Conservation (phyloP, 2,113 vertebrate species). For the Beaufortia kweichowensis region DNA sequence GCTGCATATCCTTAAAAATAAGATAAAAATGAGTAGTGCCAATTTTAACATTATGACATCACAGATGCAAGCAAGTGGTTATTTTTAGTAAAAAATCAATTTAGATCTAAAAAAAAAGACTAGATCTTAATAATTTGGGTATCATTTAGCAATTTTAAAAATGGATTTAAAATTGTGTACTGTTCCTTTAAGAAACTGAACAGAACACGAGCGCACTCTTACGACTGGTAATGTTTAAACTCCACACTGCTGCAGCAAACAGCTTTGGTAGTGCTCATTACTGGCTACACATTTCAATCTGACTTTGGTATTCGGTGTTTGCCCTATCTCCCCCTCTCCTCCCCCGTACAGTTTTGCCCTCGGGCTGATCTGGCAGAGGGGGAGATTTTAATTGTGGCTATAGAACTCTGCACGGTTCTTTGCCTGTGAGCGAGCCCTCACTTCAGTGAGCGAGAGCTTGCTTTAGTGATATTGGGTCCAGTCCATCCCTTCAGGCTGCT, state of each 20-base stretch:
- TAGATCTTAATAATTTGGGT: too few relatives aligned
- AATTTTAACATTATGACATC: too few relatives aligned
- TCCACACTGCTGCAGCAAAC: background rate
- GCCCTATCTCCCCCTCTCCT: slow-evolving; percentile 63
- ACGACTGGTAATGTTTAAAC: slow-evolving; percentile 40
- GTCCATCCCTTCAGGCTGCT: slow-evolving; percentile 94
- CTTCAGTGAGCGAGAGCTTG: slow-evolving; percentile 88
- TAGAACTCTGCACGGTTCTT: slow-evolving; percentile 90
- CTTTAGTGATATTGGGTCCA: slow-evolving; percentile 98
- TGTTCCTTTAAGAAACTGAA: background rate
- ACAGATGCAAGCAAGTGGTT: too few relatives aligned
- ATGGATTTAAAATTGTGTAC: background rate
- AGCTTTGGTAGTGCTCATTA: slow-evolving; percentile 81
- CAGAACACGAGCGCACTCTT: background rate
- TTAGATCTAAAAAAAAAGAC: too few relatives aligned
- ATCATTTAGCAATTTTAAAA: too few relatives aligned
- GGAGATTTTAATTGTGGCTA: slow-evolving; percentile 99
- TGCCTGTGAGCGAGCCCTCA: slow-evolving; percentile 94
- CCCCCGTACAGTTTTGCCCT: slow-evolving; percentile 47
- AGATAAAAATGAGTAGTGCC: too few relatives aligned
- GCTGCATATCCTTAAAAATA: too few relatives aligned
- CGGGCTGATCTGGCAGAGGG: slow-evolving; percentile 93
- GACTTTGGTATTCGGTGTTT: slow-evolving; percentile 99
- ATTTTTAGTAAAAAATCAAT: too few relatives aligned
- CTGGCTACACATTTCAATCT: slow-evolving; percentile 99